Base-by-base conservation (phyloP, 2,113 vertebrate genomes). In the Chionodraco myersi region DNA sequence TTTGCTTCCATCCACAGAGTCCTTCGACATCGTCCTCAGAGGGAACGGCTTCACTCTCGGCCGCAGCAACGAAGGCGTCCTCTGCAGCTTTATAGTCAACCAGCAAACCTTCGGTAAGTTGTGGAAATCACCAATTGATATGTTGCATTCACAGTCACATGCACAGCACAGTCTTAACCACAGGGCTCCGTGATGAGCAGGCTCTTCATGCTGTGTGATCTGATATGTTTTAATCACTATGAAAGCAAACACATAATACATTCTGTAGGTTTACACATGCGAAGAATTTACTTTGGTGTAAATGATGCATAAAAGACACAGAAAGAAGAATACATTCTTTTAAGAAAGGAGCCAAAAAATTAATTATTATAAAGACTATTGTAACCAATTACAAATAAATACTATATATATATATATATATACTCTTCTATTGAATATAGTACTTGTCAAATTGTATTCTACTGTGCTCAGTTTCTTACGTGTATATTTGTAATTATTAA, bases 21-120 rank as follows among this genome's bases (percentile, higher is more conserved):
- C 97, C 66, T 99, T 98, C 80, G 91, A 98, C 36, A 94, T 99
- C 15, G 97, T 98, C 62, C 92, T 99, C 52, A 89, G 87, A 80
- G 97, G 98, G 81, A 97, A 95, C 11, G 97, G 96, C 77, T 96
- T 99, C 89, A 83, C 71, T 0, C n/a, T 95, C 0, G 96, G 95
- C 5, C 94, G 92, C 56, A 94, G 62, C 66, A 89, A 49, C 0
- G 92, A 95, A 30, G 86, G 72, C 0, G 92, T 96, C 4, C 75
- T 95, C 45, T 99, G 98, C 69, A 96, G 92, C 67, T 98, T 96
- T 79, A 86, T 92, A 1, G 54, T 96, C 3, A 95, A 97, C 0
- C 93, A 95, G 72, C 95, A 96, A 0, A 96, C 85, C n/a, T 75
- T 91, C 58, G 84, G 98, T 99, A 92, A 95, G 97, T 96, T 57